These are phyloP conservation scores for Oxycera nigricornis DNA, from an alignment of 2,888 invertebrate genomes.

Conservation along the genomic window DNA sequence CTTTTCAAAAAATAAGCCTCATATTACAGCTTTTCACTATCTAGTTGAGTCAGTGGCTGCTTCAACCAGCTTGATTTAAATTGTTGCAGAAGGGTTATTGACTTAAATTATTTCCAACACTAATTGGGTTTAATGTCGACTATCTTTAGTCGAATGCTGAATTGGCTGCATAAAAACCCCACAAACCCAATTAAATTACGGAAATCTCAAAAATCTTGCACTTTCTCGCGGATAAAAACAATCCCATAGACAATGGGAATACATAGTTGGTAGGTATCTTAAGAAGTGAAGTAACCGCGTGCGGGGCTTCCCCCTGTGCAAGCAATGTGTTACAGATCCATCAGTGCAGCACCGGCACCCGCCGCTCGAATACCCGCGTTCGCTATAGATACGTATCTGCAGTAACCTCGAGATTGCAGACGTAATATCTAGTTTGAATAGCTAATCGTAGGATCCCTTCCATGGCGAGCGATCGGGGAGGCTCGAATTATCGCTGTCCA, in stretches of 20 bases:
- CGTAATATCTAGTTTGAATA: background rate
- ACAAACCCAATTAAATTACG: background rate
- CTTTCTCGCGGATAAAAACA: background rate
- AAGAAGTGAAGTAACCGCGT: background rate
- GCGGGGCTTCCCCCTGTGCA: background rate
- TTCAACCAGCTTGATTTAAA: no score
- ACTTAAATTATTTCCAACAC: no score
- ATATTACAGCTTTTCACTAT: no score
- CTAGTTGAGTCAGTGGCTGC: no score
- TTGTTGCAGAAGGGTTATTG: no score
- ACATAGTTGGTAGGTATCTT: no score
- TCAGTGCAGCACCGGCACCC: background rate
- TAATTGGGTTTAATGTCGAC: no score
- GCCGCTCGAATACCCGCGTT: no score
- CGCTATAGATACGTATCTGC: no score
- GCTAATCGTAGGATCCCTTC: background rate
- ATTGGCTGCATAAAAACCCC: background rate
- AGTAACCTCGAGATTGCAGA: background rate
- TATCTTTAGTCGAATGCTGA: no score
- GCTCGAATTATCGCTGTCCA: background rate
- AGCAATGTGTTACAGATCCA: background rate
- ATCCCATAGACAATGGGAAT: background rate
- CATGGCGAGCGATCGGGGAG: background rate
- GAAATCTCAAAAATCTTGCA: background rate
- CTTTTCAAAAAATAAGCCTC: no score